phyloP scores from a whole-genome alignment of 2,888 invertebrate genomes.

The Bedellia somnulentella region DNA sequence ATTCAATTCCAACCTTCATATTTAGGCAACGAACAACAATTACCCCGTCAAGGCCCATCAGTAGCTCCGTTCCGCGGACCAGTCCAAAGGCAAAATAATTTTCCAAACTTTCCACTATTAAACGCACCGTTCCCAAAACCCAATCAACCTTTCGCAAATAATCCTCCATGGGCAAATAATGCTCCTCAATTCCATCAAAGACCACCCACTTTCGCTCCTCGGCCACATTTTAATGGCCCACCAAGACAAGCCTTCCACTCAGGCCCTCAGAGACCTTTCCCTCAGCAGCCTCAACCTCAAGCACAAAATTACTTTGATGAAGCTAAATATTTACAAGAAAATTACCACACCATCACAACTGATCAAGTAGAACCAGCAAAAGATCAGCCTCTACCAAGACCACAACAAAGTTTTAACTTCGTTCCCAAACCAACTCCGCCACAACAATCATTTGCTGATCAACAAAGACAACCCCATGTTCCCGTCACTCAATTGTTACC shows the following conservation, averaged over 20 bases:
- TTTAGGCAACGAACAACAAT: constrained; percentile 38
- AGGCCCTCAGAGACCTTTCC: constrained; percentile 58
- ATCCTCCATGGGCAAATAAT: no score
- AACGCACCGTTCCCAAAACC: constrained; percentile 34
- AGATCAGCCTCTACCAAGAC: constrained; percentile 37
- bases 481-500: constrained; percentile 49
- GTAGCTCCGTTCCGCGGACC: constrained; percentile 35
- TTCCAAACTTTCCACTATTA: constrained; percentile 27
- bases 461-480: constrained; percentile 28
- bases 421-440: constrained; percentile 30
- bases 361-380: constrained; percentile 47
- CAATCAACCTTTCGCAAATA: constrained; percentile 30
- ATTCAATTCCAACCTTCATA: constrained; percentile 50
- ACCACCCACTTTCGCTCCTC: constrained; percentile 27
- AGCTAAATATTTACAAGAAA: constrained; percentile 54
- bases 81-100: constrained; percentile 27
- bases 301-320: constrained; percentile 46
- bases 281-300: constrained; percentile 33
- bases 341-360: constrained; percentile 53
- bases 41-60: constrained; percentile 44
- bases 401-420: constrained; percentile 29
- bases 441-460: constrained; percentile 33
- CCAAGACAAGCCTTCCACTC: constrained; percentile 40
- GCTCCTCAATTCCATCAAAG: constrained; percentile 32
- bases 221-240: constrained; percentile 42